Percentiles rank a stretch among this genome's conserved stretches.
These are phyloP conservation scores for Acanthococcus lagerstroemiae DNA, from an alignment of 2,888 invertebrate genomes.

Conservation along the genomic window DNA sequence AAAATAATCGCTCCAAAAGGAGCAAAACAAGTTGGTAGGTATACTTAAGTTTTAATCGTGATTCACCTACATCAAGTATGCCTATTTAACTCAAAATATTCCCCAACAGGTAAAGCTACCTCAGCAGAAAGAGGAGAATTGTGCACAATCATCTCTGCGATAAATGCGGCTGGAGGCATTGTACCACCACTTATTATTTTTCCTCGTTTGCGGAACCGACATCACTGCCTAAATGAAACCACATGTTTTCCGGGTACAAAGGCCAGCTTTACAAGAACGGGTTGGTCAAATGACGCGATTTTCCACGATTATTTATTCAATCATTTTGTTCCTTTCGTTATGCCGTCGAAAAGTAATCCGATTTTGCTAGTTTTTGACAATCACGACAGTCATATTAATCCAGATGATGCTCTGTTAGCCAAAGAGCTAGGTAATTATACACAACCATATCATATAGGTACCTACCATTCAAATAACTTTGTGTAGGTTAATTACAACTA, in stretches of 20 bases:
- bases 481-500: too few species aligned
- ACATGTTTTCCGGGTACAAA: constrained; percentile 33
- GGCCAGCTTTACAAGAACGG: constrained; percentile 22
- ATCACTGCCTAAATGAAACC: constrained; percentile 20
- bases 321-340: too few species aligned
- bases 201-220: not conserved
- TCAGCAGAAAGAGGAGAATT: not conserved
- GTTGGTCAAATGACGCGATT: not conserved
- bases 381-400: too few species aligned
- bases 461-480: too few species aligned
- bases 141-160: not conserved
- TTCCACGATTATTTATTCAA: not conserved
- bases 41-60: too few species aligned
- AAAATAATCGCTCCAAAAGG: not conserved
- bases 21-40: not conserved
- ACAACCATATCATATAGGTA: too few species aligned
- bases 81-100: too few species aligned
- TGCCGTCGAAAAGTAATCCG: too few species aligned
- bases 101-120: not conserved
- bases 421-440: too few species aligned
- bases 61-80: too few species aligned
- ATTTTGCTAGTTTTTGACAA: too few species aligned
- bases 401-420: too few species aligned
- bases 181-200: not conserved
- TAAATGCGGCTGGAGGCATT: not conserved